Percentiles rank a stretch among this genome's conserved stretches.
These are phyloP conservation scores for Vesta saturnalis DNA, from an alignment of 2,888 invertebrate genomes.

Conservation along the genomic window DNA sequence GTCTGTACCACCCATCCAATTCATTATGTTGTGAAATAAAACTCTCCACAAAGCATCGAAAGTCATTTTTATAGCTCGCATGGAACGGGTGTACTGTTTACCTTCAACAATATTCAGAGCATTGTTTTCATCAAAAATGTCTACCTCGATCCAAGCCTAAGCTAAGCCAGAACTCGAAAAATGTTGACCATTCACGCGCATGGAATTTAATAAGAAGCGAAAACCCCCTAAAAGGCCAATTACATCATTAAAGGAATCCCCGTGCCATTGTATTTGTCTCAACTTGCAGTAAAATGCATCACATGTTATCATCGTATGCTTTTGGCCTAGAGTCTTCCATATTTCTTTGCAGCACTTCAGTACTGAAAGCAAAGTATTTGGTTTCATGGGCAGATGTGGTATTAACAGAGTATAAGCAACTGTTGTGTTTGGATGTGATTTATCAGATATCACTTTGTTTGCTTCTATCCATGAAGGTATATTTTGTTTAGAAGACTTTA, in stretches of 20 bases:
- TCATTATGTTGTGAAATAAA: too few species aligned
- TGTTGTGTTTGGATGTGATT: not conserved
- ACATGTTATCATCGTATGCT: too few species aligned
- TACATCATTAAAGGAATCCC: too few species aligned
- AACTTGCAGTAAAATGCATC: too few species aligned
- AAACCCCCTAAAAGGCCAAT: not conserved
- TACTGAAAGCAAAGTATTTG: not conserved
- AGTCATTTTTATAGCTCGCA: not conserved
- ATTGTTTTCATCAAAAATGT: not conserved
- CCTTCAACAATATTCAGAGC: not conserved
- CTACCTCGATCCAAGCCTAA: not conserved
- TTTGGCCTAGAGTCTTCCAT: not conserved
- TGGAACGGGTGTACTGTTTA: not conserved
- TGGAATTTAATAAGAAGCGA: not conserved
- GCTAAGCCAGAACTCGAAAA: not conserved
- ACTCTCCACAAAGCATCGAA: not conserved
- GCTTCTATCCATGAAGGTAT: too few species aligned
- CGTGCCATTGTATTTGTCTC: too few species aligned
- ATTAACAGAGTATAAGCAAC: not conserved
- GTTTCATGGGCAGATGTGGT: not conserved
- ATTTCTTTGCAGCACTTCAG: not conserved
- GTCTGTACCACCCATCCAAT: too few species aligned
- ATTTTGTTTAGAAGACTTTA: too few species aligned
- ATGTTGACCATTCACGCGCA: not conserved
- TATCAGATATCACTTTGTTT: too few species aligned